Conservation (phyloP, 1,140 invertebrate genomes). For the Caenorhabditis inopinata region DNA sequence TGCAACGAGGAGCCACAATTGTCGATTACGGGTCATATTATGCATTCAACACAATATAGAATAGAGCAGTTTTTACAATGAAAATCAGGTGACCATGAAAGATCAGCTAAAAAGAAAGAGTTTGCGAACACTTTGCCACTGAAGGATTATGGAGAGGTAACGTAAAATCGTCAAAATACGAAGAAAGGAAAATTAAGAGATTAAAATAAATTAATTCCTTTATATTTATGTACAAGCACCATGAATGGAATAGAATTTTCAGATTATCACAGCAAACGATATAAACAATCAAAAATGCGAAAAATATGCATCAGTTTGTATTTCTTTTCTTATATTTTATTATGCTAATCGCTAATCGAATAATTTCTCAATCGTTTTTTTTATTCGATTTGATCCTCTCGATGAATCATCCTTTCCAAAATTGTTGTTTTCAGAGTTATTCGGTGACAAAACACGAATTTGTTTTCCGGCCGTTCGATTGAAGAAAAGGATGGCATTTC, state of each 20-base stretch:
- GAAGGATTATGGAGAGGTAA: too few relatives aligned
- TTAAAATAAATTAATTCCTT: too few relatives aligned
- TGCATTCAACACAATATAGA: too few relatives aligned
- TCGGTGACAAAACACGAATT: slow-evolving; percentile 56
- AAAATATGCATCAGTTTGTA: too few relatives aligned
- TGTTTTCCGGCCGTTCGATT: slow-evolving; percentile 59
- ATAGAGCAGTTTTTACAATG: not conserved
- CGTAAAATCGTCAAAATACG: too few relatives aligned
- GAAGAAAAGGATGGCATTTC: slow-evolving; percentile 53
- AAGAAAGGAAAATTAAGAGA: too few relatives aligned
- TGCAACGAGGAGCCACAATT: not conserved
- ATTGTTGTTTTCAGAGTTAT: slow-evolving; percentile 18
- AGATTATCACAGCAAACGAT: not conserved
- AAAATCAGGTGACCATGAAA: not conserved
- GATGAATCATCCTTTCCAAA: slow-evolving; percentile 49
- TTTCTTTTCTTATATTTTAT: too few relatives aligned
- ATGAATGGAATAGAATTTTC: too few relatives aligned
- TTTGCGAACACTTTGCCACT: too few relatives aligned
- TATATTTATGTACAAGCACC: too few relatives aligned
- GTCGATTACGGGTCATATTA: not conserved
- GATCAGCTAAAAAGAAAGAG: too few relatives aligned
- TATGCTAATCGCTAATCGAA: too few relatives aligned
- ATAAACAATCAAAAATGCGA: not conserved
- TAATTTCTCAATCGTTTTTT: slow-evolving; percentile 46
- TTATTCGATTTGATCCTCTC: slow-evolving; percentile 50